Percentiles rank a stretch among this genome's conserved stretches.
Evolutionary conservation across 2,888 invertebrate genomes (phyloP).

Genomic region (Vannuccia rotundouncinata): DNA sequence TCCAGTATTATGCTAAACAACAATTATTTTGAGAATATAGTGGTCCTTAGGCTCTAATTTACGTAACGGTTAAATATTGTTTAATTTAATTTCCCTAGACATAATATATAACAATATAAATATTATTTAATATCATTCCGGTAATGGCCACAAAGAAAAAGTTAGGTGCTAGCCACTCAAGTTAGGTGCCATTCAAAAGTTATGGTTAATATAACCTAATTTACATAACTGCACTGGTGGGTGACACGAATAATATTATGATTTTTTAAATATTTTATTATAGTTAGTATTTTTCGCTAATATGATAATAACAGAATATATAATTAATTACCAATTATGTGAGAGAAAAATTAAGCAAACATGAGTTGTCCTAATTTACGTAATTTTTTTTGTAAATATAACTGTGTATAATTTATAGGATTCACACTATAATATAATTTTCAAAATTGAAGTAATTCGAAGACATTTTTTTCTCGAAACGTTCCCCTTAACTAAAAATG

Average conservation of each 20-base stretch:
- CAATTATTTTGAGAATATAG: not conserved
- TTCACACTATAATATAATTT: too few species aligned
- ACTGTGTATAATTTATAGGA: too few species aligned
- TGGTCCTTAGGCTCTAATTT: not conserved
- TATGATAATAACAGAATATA: not conserved
- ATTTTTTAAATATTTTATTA: not conserved
- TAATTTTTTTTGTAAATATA: too few species aligned
- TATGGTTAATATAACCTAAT: not conserved
- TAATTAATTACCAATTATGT: not conserved
- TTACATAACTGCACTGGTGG: not conserved
- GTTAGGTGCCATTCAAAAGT: not conserved
- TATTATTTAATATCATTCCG: not conserved
- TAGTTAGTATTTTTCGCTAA: not conserved
- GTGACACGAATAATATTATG: not conserved
- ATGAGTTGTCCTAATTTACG: not conserved
- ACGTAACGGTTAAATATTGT: not conserved
- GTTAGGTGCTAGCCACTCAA: not conserved
- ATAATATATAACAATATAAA: not conserved
- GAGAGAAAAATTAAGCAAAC: not conserved
- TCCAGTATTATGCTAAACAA: not conserved
- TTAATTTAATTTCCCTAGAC: not conserved
- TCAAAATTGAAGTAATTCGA: too few species aligned
- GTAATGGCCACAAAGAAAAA: not conserved
- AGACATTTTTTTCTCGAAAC: too few species aligned
- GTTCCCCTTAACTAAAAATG: too few species aligned